phyloP scores from a whole-genome alignment of 1,140 invertebrate genomes.

The Conus ventricosus region DNA sequence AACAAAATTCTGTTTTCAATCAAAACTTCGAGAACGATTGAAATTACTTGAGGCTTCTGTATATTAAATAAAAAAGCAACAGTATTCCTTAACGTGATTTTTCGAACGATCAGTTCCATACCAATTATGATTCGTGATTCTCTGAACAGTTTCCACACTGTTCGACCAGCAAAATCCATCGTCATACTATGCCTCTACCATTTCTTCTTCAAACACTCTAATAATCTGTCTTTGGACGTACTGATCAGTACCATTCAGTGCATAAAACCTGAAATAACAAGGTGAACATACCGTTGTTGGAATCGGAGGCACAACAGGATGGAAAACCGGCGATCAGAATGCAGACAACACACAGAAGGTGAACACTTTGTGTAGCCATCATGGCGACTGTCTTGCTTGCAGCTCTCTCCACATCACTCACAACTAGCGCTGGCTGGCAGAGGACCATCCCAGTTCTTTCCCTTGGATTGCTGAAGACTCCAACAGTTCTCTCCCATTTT shows the following conservation, averaged over 20 bases:
- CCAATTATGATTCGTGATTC: not conserved
- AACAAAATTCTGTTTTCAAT: no score
- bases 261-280: not conserved
- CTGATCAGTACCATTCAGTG: no score
- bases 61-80: no score
- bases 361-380: conserved; percentile 19
- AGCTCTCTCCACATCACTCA: not conserved
- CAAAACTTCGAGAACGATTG: no score
- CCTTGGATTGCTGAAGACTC: not conserved
- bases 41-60: no score
- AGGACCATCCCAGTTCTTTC: not conserved
- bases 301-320: not conserved
- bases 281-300: not conserved
- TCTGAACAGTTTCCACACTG: not conserved
- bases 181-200: not conserved
- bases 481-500: not conserved
- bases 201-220: not conserved
- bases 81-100: no score
- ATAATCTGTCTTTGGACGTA: not conserved
- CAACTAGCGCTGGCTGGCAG: not conserved
- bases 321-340: not conserved
- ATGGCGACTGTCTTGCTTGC: conserved; percentile 28
- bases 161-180: not conserved
- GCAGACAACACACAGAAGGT: not conserved
- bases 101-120: no score